These are phyloP conservation scores for Aphelenchoides fujianensis DNA, from an alignment of 1,140 invertebrate species.

Conservation along the genomic window DNA sequence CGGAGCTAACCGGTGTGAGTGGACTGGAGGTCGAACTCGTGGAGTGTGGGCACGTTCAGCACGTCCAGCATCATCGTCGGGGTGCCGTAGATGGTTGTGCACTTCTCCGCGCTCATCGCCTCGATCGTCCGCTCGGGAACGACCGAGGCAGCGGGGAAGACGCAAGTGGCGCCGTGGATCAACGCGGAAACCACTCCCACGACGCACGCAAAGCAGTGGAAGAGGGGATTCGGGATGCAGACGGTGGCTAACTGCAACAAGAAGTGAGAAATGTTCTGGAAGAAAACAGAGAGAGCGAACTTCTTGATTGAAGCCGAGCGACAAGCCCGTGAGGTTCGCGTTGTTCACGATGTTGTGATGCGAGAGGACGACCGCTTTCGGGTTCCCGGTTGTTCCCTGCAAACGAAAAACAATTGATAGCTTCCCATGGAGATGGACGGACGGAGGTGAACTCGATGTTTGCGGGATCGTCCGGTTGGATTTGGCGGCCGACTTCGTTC, in stretches of 20 bases:
- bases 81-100: conserved; percentile 77
- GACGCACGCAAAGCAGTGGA: conserved; percentile 82
- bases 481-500: conserved; percentile 61
- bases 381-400: conserved; percentile 77
- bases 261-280: too few species aligned
- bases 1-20: conserved; percentile 31
- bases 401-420: conserved; percentile 44
- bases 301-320: conserved; percentile 66
- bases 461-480: conserved; percentile 59
- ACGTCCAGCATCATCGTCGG: conserved; percentile 93
- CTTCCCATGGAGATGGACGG: not conserved
- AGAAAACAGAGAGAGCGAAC: conserved; percentile 38
- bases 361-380: conserved; percentile 78
- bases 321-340: conserved; percentile 68
- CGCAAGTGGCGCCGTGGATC: too few species aligned
- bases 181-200: conserved; percentile 71
- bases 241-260: too few species aligned
- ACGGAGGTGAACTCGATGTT: conserved; percentile 47
- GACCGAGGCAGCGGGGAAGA: conserved; percentile 71
- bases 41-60: conserved; percentile 60
- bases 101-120: conserved; percentile 63
- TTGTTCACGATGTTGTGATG: conserved; percentile 82
- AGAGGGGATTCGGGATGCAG: conserved; percentile 78
- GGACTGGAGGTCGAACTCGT: conserved; percentile 31
- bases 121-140: conserved; percentile 70